Evolutionary conservation across 2,797 vertebrate species (phyloP), one percentile per base, ranked within the genome.

Genomic region (Bovichtus variegatus): DNA sequence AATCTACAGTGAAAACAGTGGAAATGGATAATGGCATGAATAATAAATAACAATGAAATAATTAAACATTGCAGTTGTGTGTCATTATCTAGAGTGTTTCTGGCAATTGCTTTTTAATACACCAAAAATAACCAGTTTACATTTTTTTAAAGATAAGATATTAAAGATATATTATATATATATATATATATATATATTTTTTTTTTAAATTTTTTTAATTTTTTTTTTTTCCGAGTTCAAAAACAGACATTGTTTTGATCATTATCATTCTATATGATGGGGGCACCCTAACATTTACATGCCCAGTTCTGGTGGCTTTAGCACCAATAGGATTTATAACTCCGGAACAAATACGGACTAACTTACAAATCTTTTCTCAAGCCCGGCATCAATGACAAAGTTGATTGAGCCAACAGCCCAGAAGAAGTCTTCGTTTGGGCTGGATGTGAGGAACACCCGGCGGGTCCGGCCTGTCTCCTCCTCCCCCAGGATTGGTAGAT

Each of bases 361-460:
- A 91, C 91, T 55, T 75, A 93, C 97, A 88, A 93, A 92, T 93
- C 94, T 96, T 64, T 90, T 96, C 77, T 97, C 96, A n/a, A 97
- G 81, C 2, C 97, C 97, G 0, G 93, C 91, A 43, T 97, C 97
- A 1, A 98, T 96, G 41, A 97, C 94, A 80, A 97, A 97, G 27
- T 74, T 70, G 63, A 97, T 79, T 0, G 94, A 93, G 89, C 84
- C 82, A 49, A 92, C 86, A 10, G 90, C 87, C 92, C 95, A 96
- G 90, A 98, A 84, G 82, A 97, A 83, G 67, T 97, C 84, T 40
- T 96, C 97, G 3, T 96, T 97, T 0, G 91, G 93, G 87, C 95
- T 95, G n/a, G 94, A 95, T 31, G 97, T 97, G 68, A 98, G 87
- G 13, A 97, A 95, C 3, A 97, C 95, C 84, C 92, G 94, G 65